Evolutionary conservation across 2,113 vertebrate species (phyloP).

Genomic region (Rhizomys pruinosus): DNA sequence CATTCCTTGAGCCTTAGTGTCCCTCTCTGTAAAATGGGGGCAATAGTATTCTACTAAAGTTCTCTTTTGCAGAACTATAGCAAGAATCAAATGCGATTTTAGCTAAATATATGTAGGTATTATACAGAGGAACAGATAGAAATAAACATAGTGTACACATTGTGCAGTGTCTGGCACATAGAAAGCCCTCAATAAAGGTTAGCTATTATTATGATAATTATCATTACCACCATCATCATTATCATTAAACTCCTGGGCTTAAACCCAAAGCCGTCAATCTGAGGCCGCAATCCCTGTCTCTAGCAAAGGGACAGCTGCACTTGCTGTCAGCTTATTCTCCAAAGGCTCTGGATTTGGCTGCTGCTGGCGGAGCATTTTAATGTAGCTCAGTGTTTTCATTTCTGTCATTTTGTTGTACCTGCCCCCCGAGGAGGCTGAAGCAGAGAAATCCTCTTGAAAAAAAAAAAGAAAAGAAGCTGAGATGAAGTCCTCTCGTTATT

Average conservation of each 20-base stretch:
- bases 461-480: conserved; percentile 9
- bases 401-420: conserved; percentile 75
- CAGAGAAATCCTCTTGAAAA: conserved; percentile 60
- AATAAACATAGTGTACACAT: neutral
- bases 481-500: neutral
- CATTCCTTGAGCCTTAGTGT: conserved; percentile 21
- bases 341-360: conserved; percentile 62
- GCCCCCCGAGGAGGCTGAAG: conserved; percentile 61
- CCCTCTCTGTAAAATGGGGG: neutral
- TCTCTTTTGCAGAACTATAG: neutral
- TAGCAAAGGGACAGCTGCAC: conserved; percentile 67
- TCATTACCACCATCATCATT: conserved; percentile 60
- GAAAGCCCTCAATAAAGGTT: conserved; percentile 60
- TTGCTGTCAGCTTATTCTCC: conserved; percentile 61
- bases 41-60: neutral
- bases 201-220: conserved; percentile 75
- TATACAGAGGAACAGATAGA: neutral
- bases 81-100: conserved; percentile 40
- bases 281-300: conserved; percentile 35
- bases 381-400: conserved; percentile 72
- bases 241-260: conserved; percentile 73
- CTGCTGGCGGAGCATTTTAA: conserved; percentile 68
- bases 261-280: conserved; percentile 64
- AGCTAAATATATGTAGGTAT: neutral
- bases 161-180: conserved; percentile 43